Conservation (phyloP, 2,113 vertebrate genomes). For the Aplodontia rufa region DNA sequence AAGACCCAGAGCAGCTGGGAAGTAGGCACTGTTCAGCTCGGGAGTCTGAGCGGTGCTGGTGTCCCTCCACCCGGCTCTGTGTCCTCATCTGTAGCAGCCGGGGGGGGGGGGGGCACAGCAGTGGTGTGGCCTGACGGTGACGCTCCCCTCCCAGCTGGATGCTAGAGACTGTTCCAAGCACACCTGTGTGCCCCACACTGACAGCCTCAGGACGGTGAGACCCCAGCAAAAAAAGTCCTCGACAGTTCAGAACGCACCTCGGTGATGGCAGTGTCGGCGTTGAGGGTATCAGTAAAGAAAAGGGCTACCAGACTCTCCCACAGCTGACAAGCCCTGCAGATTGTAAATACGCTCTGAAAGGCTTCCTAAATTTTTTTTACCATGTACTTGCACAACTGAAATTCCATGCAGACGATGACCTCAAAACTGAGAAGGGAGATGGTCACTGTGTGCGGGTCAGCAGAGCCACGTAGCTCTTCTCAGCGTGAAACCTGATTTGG, state of each 20-base stretch:
- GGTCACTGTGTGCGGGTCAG: accelerated
- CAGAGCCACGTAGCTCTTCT: too few species aligned
- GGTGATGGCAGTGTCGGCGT: accelerated
- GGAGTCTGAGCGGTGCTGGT: accelerated
- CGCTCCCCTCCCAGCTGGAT: too few species aligned
- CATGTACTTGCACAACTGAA: too few species aligned
- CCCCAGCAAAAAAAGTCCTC: accelerated
- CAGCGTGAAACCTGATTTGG: too few species aligned
- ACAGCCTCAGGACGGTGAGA: accelerated
- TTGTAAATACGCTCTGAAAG: not conserved
- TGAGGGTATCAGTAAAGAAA: accelerated
- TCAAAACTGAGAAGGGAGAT: not conserved
- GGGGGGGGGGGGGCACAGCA: too few species aligned
- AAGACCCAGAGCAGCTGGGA: not conserved
- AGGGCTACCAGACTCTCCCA: accelerated
- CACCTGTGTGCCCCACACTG: too few species aligned
- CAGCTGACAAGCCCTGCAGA: too few species aligned
- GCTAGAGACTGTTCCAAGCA: too few species aligned
- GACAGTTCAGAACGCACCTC: accelerated
- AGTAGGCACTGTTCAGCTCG: not conserved
- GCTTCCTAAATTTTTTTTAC: not conserved
- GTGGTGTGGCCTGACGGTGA: too few species aligned
- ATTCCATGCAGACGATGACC: accelerated
- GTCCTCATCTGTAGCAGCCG: not conserved
- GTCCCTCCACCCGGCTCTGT: accelerated